Conservation (phyloP, 2,888 invertebrate species). For the Myopa testacea region DNA sequence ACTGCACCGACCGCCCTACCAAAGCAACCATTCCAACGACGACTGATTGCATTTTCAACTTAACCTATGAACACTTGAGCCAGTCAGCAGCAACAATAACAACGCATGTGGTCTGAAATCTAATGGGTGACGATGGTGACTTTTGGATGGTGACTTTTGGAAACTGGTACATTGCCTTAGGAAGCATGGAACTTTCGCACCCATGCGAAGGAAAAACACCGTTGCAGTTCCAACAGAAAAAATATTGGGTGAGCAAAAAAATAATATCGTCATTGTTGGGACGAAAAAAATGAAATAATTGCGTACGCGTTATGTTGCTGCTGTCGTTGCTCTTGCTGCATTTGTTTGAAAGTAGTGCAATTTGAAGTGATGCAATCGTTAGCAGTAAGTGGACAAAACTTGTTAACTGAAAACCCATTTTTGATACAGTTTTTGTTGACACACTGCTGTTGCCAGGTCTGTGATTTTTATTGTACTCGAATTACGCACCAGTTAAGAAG, state of each 20-base stretch:
- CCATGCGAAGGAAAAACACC: background rate
- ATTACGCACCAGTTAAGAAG: background rate
- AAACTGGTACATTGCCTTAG: constrained; percentile 39
- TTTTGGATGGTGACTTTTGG: constrained; percentile 26
- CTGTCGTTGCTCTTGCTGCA: background rate
- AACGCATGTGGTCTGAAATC: constrained; percentile 15
- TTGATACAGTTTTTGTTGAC: constrained; percentile 9
- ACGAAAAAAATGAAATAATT: constrained; percentile 19
- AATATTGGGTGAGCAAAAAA: background rate
- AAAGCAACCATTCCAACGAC: background rate
- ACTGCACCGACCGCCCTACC: background rate
- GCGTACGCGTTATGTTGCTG: background rate
- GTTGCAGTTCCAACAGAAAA: background rate
- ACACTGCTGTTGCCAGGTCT: background rate
- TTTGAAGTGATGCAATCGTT: constrained; percentile 18
- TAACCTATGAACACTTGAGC: background rate
- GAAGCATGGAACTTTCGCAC: constrained; percentile 26
- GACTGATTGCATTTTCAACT: background rate
- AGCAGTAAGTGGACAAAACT: constrained; percentile 25
- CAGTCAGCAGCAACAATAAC: background rate
- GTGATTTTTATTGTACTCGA: background rate
- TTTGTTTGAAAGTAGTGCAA: constrained; percentile 31
- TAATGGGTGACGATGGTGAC: constrained; percentile 18
- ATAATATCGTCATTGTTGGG: background rate
- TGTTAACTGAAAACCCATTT: constrained; percentile 19